Evolutionary conservation across 37 sponge, comb jelly and placozoan genomes (phyloP).

Genomic region (Dysidea cf. avara): DNA sequence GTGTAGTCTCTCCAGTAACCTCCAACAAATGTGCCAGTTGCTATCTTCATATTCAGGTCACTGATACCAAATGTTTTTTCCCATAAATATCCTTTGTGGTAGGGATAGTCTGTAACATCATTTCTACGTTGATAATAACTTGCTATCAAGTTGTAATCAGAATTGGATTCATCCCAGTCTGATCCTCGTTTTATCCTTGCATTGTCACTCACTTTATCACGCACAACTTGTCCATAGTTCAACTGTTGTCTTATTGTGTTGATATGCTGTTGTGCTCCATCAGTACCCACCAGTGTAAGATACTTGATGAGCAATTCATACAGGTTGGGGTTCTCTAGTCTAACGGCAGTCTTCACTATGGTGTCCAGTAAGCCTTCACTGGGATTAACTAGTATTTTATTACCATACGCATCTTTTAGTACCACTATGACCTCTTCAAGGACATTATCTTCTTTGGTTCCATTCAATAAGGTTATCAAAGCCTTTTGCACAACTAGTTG

Average conservation of each 20-base stretch:
- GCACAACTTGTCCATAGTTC: background rate
- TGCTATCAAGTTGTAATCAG: conserved; percentile 44
- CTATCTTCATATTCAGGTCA: conserved; percentile 32
- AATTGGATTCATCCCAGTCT: conserved; percentile 35
- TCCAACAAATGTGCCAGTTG: conserved; percentile 52
- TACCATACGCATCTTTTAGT: background rate
- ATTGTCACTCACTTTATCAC: background rate
- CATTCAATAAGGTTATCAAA: background rate
- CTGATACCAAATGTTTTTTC: conserved; percentile 46
- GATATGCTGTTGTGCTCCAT: background rate
- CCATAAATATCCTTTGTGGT: conserved; percentile 55
- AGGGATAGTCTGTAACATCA: conserved; percentile 41
- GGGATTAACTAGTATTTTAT: background rate
- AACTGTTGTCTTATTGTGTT: background rate
- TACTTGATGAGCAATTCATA: conserved; percentile 14
- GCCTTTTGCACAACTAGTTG: conserved; percentile 17
- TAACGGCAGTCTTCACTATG: conserved; percentile 1
- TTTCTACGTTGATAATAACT: conserved; percentile 16
- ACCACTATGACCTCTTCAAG: background rate
- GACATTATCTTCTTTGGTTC: background rate
- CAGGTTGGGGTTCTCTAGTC: conserved; percentile 23
- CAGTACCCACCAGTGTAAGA: conserved; percentile 17
- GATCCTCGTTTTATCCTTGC: background rate
- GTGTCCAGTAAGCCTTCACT: background rate
- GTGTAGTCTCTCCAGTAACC: background rate